These are phyloP conservation scores for Anisognathus igniventris DNA, from an alignment of 2,797 vertebrate species.

Conservation along the genomic window DNA sequence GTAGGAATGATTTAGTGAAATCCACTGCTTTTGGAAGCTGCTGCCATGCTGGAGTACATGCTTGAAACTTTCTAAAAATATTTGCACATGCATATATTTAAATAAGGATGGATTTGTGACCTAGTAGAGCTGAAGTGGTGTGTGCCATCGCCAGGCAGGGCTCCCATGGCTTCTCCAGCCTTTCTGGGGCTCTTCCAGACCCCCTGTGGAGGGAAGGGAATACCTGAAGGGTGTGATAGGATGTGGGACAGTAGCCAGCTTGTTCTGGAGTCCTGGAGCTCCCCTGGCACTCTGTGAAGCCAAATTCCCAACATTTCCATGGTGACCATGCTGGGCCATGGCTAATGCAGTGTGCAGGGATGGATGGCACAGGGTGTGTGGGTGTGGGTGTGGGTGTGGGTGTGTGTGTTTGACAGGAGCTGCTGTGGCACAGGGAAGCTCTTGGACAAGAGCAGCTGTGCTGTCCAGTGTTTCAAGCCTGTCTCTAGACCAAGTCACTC, in stretches of 20 bases:
- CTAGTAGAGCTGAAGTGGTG: not conserved
- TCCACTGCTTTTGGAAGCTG: not conserved
- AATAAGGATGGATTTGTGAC: not conserved
- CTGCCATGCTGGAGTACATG: not conserved
- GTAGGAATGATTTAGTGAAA: not conserved
- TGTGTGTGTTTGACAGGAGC: not conserved
- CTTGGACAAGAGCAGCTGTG: not conserved
- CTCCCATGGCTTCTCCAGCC: not conserved
- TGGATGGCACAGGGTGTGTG: not conserved
- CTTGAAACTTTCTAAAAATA: not conserved
- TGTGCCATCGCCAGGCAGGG: fast-evolving
- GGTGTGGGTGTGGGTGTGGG: too few relatives aligned
- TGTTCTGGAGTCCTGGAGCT: not conserved
- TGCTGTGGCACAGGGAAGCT: not conserved
- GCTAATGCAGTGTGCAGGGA: not conserved
- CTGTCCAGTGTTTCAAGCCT: not conserved
- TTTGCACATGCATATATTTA: not conserved
- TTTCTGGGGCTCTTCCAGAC: not conserved
- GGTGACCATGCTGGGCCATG: fast-evolving
- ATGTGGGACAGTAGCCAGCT: not conserved
- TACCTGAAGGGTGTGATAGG: fast-evolving
- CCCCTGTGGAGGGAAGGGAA: not conserved
- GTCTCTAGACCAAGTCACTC: not conserved
- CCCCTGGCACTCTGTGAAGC: not conserved
- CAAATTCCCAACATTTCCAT: fast-evolving